Evolutionary conservation across 2,113 vertebrate species (phyloP).

Genomic region (Crotalus helleri): DNA sequence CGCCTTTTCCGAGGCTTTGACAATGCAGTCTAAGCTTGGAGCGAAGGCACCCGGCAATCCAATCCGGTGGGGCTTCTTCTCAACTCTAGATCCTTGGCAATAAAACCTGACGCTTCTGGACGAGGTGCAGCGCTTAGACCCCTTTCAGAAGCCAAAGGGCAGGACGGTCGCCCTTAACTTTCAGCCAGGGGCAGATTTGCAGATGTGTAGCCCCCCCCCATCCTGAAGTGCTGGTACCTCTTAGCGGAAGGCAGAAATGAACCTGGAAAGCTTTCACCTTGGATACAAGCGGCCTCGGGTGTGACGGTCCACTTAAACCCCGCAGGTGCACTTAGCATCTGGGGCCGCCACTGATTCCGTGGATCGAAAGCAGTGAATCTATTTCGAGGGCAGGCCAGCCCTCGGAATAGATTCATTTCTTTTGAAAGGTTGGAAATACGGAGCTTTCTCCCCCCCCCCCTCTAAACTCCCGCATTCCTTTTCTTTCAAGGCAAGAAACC

Average conservation of each 20-base stretch:
- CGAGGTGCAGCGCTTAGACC: not conserved
- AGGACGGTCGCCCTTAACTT: not conserved
- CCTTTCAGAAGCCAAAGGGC: not conserved
- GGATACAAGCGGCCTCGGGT: not conserved
- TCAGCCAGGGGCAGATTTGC: too few species aligned
- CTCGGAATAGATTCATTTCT: not conserved
- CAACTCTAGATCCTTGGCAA: not conserved
- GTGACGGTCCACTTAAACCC: not conserved
- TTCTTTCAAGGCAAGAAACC: not conserved
- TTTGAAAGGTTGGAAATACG: not conserved
- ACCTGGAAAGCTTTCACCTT: not conserved
- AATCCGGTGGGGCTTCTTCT: not conserved
- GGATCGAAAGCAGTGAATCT: not conserved
- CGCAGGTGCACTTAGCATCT: not conserved
- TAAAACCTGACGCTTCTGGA: not conserved
- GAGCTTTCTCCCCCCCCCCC: not conserved
- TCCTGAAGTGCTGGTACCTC: too few species aligned
- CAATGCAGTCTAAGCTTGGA: not conserved
- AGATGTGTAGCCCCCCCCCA: not conserved
- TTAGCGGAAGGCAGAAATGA: not conserved
- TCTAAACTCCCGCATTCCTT: not conserved
- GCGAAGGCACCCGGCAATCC: not conserved
- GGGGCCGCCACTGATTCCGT: not conserved
- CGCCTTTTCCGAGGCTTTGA: not conserved
- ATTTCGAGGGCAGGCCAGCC: not conserved